Percentiles rank a stretch among this genome's conserved stretches.
These are phyloP conservation scores for Deroplatys truncata DNA, from an alignment of 2,888 invertebrate species.

Conservation along the genomic window DNA sequence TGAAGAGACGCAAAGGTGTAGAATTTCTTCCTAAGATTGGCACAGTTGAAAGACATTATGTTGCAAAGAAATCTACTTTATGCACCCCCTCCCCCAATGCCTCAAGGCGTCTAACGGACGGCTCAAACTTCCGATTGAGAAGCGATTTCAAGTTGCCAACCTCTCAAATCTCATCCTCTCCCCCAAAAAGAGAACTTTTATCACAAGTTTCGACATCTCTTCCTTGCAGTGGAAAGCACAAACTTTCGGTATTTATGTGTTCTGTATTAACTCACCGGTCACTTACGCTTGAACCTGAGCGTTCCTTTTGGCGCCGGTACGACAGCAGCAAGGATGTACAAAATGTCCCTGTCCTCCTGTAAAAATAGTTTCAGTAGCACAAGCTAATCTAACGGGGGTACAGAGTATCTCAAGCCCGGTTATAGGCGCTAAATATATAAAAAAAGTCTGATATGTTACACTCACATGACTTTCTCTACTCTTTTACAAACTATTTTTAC, in stretches of 20 bases:
- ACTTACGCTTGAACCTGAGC: background rate
- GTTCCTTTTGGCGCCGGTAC: background rate
- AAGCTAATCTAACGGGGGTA: no score
- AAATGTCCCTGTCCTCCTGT: background rate
- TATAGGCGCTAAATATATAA: no score
- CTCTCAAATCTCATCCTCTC: background rate
- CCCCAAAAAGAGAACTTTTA: background rate
- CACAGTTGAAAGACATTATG: no score
- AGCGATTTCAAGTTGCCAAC: background rate
- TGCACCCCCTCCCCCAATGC: no score
- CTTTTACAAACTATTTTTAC: no score
- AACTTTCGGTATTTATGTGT: background rate
- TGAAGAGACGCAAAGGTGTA: no score
- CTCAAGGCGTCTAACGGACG: background rate
- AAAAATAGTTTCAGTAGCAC: no score
- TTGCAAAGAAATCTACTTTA: no score
- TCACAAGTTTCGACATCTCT: background rate
- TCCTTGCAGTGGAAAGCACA: background rate
- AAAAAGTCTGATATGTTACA: no score
- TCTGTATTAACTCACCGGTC: background rate
- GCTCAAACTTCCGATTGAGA: background rate
- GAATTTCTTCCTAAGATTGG: no score
- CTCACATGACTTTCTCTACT: no score
- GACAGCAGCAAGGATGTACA: background rate
- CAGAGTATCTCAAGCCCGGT: no score